Conservation (phyloP, 2,797 vertebrate genomes). For the Clarias fuscus region DNA sequence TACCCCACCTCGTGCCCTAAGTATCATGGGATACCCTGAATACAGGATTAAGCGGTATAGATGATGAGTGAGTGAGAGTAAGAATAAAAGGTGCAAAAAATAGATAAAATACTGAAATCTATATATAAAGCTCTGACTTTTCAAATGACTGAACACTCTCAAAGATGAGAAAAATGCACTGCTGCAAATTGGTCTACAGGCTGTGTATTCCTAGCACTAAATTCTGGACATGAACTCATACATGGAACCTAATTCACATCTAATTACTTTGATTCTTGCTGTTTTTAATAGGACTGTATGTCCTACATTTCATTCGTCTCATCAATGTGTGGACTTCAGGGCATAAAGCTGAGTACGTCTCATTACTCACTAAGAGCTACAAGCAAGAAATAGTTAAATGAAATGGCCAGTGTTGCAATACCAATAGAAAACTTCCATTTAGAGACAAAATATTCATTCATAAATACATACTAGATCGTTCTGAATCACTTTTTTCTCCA, state of each 20-base stretch:
- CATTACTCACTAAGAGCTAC: background rate
- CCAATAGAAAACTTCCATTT: background rate
- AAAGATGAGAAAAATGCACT: background rate
- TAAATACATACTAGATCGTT: background rate
- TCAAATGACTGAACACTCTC: background rate
- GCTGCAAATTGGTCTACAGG: background rate
- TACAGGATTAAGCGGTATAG: too few relatives aligned
- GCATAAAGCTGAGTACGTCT: background rate
- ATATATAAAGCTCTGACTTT: background rate
- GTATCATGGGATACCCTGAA: too few relatives aligned
- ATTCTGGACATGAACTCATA: background rate
- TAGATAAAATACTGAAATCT: background rate
- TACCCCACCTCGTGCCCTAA: too few relatives aligned
- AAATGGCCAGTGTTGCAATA: background rate
- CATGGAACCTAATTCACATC: background rate
- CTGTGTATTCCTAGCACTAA: background rate
- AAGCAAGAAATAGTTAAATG: constrained; percentile 9
- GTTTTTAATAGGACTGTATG: too few relatives aligned
- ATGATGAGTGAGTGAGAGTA: too few relatives aligned
- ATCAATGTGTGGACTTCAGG: background rate
- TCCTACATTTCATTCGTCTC: background rate
- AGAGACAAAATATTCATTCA: background rate
- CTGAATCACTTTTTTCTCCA: background rate
- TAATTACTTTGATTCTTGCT: too few relatives aligned
- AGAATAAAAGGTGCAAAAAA: background rate